phyloP scores from a whole-genome alignment of 2,113 vertebrate species.

The Cariama cristata region DNA sequence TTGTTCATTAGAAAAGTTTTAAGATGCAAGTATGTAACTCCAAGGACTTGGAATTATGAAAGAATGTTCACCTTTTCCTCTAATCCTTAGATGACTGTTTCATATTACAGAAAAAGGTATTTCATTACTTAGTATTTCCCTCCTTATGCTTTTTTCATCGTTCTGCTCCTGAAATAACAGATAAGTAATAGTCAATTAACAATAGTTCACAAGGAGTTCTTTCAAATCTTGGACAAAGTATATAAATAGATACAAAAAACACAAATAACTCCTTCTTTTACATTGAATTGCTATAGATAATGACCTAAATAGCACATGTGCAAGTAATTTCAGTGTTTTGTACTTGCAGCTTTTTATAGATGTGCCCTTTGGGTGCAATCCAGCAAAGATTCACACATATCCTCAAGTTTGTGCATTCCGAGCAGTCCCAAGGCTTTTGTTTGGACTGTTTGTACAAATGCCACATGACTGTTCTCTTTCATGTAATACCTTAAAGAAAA shows the following conservation, averaged over 20 bases:
- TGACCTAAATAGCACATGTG: conserved; percentile 27
- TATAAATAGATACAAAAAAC: conserved; percentile 14
- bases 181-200: background rate
- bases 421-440: conserved; percentile 35
- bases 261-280: background rate
- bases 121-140: background rate
- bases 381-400: conserved; percentile 35
- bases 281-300: conserved; percentile 16
- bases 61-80: background rate
- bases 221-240: background rate
- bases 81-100: background rate
- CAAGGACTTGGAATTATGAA: background rate
- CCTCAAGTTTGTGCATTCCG: conserved; percentile 29
- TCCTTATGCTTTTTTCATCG: background rate
- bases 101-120: background rate
- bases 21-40: background rate
- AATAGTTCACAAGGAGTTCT: background rate
- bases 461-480: conserved; percentile 8
- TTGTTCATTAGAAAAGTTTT: background rate
- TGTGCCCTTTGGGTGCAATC: conserved; percentile 1
- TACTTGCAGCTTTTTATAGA: conserved; percentile 33
- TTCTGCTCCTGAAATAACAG: conserved; percentile 3
- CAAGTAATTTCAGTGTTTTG: conserved; percentile 45
- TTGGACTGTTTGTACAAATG: background rate
- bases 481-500: background rate